Evolutionary conservation across 2,113 vertebrate species (phyloP), one percentile per base, ranked within the genome.

Genomic region (Eubucco bourcierii): DNA sequence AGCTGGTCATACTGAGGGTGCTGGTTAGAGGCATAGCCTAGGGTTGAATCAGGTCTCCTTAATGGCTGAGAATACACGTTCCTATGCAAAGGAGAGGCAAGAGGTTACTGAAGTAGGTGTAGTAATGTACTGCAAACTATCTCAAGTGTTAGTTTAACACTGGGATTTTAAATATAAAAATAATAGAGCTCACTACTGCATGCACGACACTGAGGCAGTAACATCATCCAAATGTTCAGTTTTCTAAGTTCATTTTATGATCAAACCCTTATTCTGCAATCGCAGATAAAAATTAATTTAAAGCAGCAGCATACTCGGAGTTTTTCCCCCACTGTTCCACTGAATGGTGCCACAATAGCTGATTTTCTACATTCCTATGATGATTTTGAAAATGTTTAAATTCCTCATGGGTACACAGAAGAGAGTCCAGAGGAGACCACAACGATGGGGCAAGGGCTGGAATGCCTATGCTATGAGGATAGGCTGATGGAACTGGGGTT

Each of bases 1-100:
- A 15, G 71, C n/a, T 2, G 7, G 0, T 74, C 53, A 29, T 0
- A 2, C 2, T 34, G 78, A 80, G 65, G 11, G 20, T 0, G 25
- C 11, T 25, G 24, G 28, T 28, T 66, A 64, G 75, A 52, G 73
- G n/a, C 65, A 39, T 18, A 21, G 6, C 53, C 71, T 77, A 15
- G 11, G 47, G 7, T 19, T 79, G 80, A 27, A 31, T 33, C 41
- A n/a, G 71, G 37, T 75, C n/a, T 73, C 50, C 46, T 78, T 8
- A 15, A 31, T 15, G 84, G 61, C 53, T 68, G 90, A 79, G 61
- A 10, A 28, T 63, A 24, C 7, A 24, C 0, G 0, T 47, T 20
- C 41, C 94, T 95, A 4, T 20, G 19, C 34, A 61, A 65, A 75
- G 52, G 29, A 76, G 55, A 73, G 41, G 31, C 39, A 63, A 44